Conservation (phyloP, 2,888 invertebrate species). For the Gryllus longicercus region DNA sequence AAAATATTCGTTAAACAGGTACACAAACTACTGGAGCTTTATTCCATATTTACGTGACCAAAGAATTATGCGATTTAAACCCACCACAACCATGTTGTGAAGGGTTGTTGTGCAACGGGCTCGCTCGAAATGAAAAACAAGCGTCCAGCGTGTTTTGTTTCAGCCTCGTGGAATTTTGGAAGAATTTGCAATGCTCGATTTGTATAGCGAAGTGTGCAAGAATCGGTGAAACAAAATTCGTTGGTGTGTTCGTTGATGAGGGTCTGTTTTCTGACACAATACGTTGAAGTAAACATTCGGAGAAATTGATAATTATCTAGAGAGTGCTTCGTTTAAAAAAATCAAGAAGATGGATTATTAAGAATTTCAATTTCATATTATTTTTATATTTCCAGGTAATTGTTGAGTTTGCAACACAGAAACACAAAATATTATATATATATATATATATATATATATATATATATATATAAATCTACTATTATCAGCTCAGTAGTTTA, state of each 20-base stretch:
- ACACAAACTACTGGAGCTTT: background rate
- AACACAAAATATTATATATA: background rate
- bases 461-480: no score
- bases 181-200: no score
- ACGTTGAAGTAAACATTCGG: no score
- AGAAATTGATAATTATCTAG: no score
- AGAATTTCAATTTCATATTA: background rate
- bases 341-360: background rate
- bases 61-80: background rate
- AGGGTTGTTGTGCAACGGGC: background rate
- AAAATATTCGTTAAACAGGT: constrained; percentile 17
- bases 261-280: background rate
- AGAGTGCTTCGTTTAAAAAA: no score
- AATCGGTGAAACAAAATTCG: background rate
- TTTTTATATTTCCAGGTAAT: background rate
- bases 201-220: no score
- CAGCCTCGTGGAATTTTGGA: no score
- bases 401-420: background rate
- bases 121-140: background rate
- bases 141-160: background rate
- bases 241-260: background rate
- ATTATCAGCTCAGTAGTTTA: no score
- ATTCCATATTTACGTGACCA: background rate
- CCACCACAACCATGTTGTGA: background rate
- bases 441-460: no score